These are phyloP conservation scores for Oxygymnocypris stewartii DNA, from an alignment of 2,113 vertebrate species.

Conservation along the genomic window DNA sequence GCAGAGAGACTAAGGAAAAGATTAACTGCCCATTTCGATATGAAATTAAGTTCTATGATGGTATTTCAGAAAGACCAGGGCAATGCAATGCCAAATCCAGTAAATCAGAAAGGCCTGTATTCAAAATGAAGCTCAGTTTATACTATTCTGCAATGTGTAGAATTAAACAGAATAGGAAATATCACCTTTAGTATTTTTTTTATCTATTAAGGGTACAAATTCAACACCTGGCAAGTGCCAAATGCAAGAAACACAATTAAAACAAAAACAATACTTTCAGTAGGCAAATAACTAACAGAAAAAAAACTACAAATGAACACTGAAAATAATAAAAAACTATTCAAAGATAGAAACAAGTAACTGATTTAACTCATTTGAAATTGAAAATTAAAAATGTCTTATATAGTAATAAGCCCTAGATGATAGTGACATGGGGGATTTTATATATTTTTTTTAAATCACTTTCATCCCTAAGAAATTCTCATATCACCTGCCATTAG, in stretches of 20 bases:
- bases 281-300: no score
- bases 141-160: background rate
- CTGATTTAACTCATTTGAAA: background rate
- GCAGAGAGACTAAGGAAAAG: background rate
- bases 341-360: no score
- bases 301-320: no score
- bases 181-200: background rate
- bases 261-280: background rate
- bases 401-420: background rate
- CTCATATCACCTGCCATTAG: background rate
- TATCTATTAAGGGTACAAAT: background rate
- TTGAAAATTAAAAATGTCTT: background rate
- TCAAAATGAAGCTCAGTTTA: background rate
- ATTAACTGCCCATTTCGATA: background rate
- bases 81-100: background rate
- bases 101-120: background rate
- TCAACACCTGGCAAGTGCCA: background rate
- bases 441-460: background rate
- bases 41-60: background rate
- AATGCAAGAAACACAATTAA: background rate
- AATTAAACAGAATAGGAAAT: background rate
- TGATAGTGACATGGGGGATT: background rate
- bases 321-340: no score
- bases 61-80: background rate
- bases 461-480: background rate